Base-by-base conservation (phyloP, 2,888 invertebrate genomes). In the Himalopsyche tibetana region DNA sequence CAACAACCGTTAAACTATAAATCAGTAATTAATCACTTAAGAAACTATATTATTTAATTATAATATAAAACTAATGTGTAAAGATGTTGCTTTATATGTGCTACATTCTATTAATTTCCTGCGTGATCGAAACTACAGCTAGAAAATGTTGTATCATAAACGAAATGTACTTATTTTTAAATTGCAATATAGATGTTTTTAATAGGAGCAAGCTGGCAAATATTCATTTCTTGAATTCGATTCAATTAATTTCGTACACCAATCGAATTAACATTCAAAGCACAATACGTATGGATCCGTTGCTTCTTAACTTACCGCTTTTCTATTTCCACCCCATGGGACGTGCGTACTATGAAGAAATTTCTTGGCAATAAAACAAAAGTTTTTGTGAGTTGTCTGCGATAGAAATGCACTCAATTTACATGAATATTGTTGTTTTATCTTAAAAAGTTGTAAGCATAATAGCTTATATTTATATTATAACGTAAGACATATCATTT, bases 341-440 rank as follows among this genome's bases (percentile, higher is more conserved):
- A 85, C 84, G 80, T 56, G 82, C 63, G 42, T 51, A 79, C 82
- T 82, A 56, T 79, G 84, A 87, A 86, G 87, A 86, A 86, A 86
- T 84, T 87, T 87, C 87, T 86, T 87, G 87, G 87, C 87, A 87
- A 87, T 83, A 87, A 86, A 86, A 84, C 87, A 86, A 87, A 87
- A 87, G 81, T 82, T 85, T 69, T 45, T 40, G 42, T 80, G 40
- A 4, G 79, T 80, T 79, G 55, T 79, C 51, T 79, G 79, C 55
- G 28, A n/a, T 79, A 38, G n/a, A 83, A 42, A 19, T 38, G 55
- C 42, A 63, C 83, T 38, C 80, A 80, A 12, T 40, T 36, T 40
- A 36, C 17, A 38, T 28, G n/a, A n/a, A 42, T n/a, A 80, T n/a
- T 80, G 4, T 36, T 28, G 5, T 8, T 80, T 80, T 40, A 9